These are phyloP conservation scores for Tonatia bakeri DNA, from an alignment of 2,113 vertebrate genomes.

Conservation along the genomic window DNA sequence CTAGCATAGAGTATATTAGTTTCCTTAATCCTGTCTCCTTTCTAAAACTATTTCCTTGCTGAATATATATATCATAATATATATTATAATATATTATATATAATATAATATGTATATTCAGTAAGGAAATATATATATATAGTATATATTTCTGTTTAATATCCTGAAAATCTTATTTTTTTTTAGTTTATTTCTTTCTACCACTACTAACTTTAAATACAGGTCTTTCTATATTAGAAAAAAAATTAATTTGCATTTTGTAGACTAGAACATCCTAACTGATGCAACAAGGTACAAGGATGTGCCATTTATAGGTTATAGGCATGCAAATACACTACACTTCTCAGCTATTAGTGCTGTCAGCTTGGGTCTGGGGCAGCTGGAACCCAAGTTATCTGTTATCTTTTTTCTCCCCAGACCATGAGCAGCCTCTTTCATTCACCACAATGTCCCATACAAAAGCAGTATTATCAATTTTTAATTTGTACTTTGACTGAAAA, in stretches of 20 bases:
- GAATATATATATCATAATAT: background rate
- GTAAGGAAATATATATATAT: background rate
- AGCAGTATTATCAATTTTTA: background rate
- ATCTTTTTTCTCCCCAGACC: background rate
- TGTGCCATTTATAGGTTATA: background rate
- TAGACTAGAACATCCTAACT: background rate
- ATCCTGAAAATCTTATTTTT: background rate
- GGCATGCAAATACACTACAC: background rate
- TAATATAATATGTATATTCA: no score
- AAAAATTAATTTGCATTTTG: background rate
- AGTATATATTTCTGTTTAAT: background rate
- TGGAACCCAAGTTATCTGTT: background rate
- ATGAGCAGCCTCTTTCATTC: background rate
- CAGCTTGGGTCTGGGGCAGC: background rate
- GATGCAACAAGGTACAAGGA: background rate
- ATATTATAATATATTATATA: no score
- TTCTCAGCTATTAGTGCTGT: background rate
- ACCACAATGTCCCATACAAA: background rate
- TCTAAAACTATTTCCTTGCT: background rate
- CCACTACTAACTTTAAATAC: background rate
- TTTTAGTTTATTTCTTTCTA: background rate
- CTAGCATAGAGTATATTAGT: background rate
- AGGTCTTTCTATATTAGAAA: background rate
- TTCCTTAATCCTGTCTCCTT: background rate
- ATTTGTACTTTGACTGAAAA: background rate